Evolutionary conservation across 2,797 vertebrate genomes (phyloP).

Genomic region (Crocidura indochinensis): DNA sequence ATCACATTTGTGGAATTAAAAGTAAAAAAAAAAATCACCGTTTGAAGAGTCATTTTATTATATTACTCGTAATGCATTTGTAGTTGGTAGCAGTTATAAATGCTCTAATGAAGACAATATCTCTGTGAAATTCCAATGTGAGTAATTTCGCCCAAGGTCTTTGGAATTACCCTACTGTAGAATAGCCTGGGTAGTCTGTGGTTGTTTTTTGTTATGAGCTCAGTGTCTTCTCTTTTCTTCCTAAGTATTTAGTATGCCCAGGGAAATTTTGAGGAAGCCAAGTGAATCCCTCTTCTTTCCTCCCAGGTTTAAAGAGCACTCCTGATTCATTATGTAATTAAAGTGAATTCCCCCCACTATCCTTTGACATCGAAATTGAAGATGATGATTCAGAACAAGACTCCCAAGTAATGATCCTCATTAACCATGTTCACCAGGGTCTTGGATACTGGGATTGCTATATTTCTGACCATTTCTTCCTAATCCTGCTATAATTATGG

Average conservation of each 20-base stretch:
- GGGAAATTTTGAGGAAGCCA: slow-evolving; percentile 61
- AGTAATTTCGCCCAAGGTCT: slow-evolving; percentile 20
- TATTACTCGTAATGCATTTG: slow-evolving; percentile 11
- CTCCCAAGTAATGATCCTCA: not conserved
- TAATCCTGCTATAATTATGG: not conserved
- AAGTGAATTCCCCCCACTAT: slow-evolving; percentile 13
- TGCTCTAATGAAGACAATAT: not conserved
- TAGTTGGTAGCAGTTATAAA: slow-evolving; percentile 37
- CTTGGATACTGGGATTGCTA: not conserved
- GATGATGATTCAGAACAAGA: not conserved
- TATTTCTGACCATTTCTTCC: not conserved
- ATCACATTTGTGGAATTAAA: not conserved
- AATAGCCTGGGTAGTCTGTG: not conserved
- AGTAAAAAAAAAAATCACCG: not conserved
- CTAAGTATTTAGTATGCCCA: slow-evolving; percentile 62
- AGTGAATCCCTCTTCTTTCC: not conserved
- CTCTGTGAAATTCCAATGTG: slow-evolving; percentile 13
- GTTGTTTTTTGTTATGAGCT: slow-evolving; percentile 27
- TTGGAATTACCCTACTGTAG: slow-evolving; percentile 49
- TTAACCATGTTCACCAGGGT: not conserved
- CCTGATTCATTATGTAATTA: not conserved
- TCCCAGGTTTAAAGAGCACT: not conserved
- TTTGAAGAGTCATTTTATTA: not conserved
- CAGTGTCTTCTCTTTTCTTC: slow-evolving; percentile 50
- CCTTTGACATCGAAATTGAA: not conserved